Percentiles rank a stretch among this genome's conserved stretches.
phyloP scores from a whole-genome alignment of 1,140 invertebrate species.

The Oncopeltus fasciatus region DNA sequence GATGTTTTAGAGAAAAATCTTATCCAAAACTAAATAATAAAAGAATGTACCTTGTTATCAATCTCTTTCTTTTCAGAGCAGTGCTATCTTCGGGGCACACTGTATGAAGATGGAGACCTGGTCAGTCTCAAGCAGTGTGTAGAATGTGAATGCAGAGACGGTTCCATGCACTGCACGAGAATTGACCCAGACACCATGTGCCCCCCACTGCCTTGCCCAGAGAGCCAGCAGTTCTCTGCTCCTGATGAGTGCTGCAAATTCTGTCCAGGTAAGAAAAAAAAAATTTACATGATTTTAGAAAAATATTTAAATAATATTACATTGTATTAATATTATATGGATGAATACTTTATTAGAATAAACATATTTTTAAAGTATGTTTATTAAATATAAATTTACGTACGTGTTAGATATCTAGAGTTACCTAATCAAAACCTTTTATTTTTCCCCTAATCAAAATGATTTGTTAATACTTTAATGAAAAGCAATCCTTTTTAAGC shows the following conservation, averaged over 20 bases:
- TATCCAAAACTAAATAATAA: no score
- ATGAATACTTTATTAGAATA: neutral
- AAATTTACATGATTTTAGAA: no score
- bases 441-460: no score
- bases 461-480: no score
- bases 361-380: neutral
- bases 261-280: constrained; percentile 54
- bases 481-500: no score
- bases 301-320: neutral
- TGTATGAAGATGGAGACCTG: constrained; percentile 71
- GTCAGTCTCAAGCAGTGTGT: constrained; percentile 55
- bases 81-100: constrained; percentile 56
- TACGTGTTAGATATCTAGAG: no score
- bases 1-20: no score
- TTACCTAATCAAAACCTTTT: no score
- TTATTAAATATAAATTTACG: no score
- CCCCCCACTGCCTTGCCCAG: constrained; percentile 63
- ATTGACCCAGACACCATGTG: constrained; percentile 59
- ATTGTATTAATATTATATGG: neutral
- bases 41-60: no score
- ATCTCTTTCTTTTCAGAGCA: constrained; percentile 59
- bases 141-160: constrained; percentile 62
- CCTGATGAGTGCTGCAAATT: constrained; percentile 80
- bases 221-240: constrained; percentile 58
- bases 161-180: constrained; percentile 59